These are phyloP conservation scores for Thalassarche chlororhynchos DNA, from an alignment of 2,113 vertebrate genomes.

Conservation along the genomic window DNA sequence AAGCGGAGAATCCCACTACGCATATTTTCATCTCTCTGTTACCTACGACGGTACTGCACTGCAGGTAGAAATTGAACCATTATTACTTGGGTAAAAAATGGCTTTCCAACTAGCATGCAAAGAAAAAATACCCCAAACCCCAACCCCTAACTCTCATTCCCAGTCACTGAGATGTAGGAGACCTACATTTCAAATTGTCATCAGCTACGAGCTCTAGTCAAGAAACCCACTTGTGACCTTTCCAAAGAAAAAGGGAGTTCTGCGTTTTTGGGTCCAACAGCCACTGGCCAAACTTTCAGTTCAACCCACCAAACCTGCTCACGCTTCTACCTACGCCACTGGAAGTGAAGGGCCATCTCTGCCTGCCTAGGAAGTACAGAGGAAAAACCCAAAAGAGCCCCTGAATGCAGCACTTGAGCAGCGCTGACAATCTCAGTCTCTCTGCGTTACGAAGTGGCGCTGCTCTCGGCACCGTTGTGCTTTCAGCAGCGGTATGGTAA, in stretches of 20 bases:
- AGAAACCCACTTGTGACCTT: conserved; percentile 20
- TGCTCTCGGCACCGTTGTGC: not conserved
- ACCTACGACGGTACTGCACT: conserved; percentile 42
- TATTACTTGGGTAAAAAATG: conserved; percentile 29
- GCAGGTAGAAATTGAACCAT: conserved; percentile 45
- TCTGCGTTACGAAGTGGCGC: not conserved
- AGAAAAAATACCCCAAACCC: conserved; percentile 54
- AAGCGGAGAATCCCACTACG: not conserved
- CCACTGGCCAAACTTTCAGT: conserved; percentile 9
- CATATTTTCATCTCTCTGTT: conserved; percentile 32
- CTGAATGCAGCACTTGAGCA: not conserved
- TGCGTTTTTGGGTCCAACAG: conserved; percentile 1
- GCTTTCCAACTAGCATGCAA: conserved; percentile 64
- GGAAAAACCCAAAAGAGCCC: not conserved
- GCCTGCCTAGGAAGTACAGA: not conserved
- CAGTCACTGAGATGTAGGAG: not conserved
- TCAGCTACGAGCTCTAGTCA: conserved; percentile 37
- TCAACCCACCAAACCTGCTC: not conserved
- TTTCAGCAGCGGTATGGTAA: not conserved
- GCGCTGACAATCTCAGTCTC: not conserved
- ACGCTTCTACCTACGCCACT: not conserved
- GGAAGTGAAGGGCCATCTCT: not conserved
- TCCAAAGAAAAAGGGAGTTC: conserved; percentile 14
- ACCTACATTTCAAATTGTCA: not conserved
- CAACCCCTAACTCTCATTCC: conserved; percentile 33